Base-by-base conservation (phyloP, 2,888 invertebrate species). In the Stenolophus ochropezus region DNA sequence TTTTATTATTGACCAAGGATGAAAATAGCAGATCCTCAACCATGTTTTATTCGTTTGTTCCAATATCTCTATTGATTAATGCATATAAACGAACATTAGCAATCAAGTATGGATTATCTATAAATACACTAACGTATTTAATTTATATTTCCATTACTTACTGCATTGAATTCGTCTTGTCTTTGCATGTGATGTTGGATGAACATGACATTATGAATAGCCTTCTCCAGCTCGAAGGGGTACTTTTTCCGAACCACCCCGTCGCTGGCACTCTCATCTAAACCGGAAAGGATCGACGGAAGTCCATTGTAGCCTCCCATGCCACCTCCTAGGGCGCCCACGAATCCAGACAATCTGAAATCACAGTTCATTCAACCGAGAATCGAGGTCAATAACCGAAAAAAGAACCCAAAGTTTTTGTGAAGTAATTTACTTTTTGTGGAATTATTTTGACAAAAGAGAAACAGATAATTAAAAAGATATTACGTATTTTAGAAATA, bases 141-240 rank as follows among this genome's bases (percentile, higher is more conserved):
- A n/a, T n/a, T n/a, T n/a, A n/a, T n/a, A n/a, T n/a, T n/a, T n/a
- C 78, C 58, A 49, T 61, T 61, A 61, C 61, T 61, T 23, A 61
- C 25, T 61, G 97, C 96, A 91, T 97, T 96, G 89, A 96, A 97
- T 88, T 97, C 97, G 88, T 97, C 97, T 89, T 97, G 96, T n/a
- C 97, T 92, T 87, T 96, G 96, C 89, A 97, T 96, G 87, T 97
- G 97, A 88, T 97, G 96, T 86, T 97, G 97, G 85, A 98, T 97
- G 88, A 97, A 98, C 94, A 96, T 96, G 75, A 97, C 96, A 88
- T 97, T 97, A 88, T 97, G 96, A 84, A 98, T 95, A 65, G 97
- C 97, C 87, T 97, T 96, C 88, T 97, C 97, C 86, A 97, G 91
- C 88, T 97, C 97, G 87, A 96, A 96, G 0, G 97, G 97, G 89